A percentile compares a stretch with the other conserved stretches of the same genome.
Conservation (phyloP, 2,888 invertebrate genomes). For the Iphiclides podalirius region DNA sequence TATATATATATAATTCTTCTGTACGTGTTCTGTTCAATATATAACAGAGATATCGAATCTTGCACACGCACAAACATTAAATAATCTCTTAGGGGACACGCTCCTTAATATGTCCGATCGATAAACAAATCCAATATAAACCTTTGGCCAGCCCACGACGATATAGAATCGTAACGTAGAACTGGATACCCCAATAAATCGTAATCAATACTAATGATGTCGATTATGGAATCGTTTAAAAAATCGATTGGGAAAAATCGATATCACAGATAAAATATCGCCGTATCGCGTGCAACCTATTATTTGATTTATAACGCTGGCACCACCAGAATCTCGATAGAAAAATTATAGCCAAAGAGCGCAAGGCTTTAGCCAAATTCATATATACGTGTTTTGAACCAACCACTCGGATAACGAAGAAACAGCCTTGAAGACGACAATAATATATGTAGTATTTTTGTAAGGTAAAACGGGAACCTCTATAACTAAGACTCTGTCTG, state of each 20-base stretch:
- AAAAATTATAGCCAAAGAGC: background rate
- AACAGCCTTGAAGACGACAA: too few species aligned
- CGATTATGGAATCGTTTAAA: slow-evolving; percentile 57
- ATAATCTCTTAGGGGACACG: background rate
- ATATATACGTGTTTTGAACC: background rate
- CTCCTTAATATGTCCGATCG: background rate
- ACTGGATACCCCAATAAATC: slow-evolving; percentile 48
- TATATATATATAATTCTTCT: too few species aligned
- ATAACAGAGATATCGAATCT: background rate
- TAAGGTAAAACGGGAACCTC: too few species aligned
- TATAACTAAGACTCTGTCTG: too few species aligned
- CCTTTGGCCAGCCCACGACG: background rate
- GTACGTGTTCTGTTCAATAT: too few species aligned
- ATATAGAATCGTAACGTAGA: background rate
- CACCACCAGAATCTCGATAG: slow-evolving; percentile 1
- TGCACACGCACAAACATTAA: background rate
- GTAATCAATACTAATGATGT: slow-evolving; percentile 63
- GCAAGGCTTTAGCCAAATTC: too few species aligned
- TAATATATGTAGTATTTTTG: too few species aligned
- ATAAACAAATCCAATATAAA: slow-evolving; percentile 1
- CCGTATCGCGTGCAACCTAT: slow-evolving; percentile 41
- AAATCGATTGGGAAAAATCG: slow-evolving; percentile 41
- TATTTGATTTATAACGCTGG: slow-evolving; percentile 30
- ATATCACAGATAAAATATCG: slow-evolving; percentile 51
- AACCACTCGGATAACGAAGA: background rate